Conservation (phyloP, 2,797 vertebrate genomes). For the Vespertilio murinus region DNA sequence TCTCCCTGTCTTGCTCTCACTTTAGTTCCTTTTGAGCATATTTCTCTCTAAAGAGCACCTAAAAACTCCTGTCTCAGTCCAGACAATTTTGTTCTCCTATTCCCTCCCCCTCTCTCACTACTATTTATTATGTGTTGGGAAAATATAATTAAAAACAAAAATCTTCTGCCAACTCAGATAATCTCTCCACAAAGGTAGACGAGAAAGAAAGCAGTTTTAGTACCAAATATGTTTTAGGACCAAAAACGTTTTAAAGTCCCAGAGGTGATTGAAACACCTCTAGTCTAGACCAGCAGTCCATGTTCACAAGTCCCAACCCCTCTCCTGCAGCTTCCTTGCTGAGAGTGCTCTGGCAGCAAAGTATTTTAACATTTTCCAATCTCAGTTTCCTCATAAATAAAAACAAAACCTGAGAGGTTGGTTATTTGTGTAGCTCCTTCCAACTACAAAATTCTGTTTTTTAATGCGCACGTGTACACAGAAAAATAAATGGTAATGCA, state of each 20-base stretch:
- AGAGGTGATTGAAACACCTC: not conserved
- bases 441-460: not conserved
- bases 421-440: not conserved
- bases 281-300: not conserved
- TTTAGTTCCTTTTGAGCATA: not conserved
- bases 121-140: not conserved
- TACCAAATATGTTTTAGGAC: not conserved
- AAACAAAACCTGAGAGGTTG: not conserved
- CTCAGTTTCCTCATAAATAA: not conserved
- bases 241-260: not conserved
- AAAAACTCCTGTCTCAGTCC: not conserved
- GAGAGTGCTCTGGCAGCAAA: not conserved
- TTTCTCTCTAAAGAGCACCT: not conserved
- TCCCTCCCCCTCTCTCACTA: not conserved
- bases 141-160: slow-evolving; percentile 42
- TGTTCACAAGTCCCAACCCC: not conserved
- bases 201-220: not conserved
- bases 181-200: not conserved
- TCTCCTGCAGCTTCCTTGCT: not conserved
- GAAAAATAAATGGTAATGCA: not conserved
- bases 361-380: not conserved
- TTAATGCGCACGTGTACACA: not conserved
- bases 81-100: not conserved
- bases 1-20: not conserved
- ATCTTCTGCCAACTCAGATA: not conserved